These are phyloP conservation scores for Goniozus legneri DNA, from an alignment of 1,140 invertebrate species.

Conservation along the genomic window DNA sequence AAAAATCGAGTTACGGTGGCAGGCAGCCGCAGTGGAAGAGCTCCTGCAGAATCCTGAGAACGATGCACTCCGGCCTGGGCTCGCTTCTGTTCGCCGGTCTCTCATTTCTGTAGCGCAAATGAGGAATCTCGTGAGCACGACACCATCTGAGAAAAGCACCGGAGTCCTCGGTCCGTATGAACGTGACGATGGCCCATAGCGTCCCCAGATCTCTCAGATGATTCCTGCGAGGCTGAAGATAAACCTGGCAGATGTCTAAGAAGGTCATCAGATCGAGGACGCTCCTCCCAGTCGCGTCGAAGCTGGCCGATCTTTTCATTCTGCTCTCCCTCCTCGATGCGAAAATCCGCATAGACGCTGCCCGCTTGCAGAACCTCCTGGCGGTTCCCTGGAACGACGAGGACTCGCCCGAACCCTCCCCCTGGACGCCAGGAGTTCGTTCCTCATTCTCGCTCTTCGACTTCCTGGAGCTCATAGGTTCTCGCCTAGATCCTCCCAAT, in stretches of 20 bases:
- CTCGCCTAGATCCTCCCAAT: too few species aligned
- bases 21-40: slow-evolving; percentile 41
- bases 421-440: too few species aligned
- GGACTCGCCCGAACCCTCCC: too few species aligned
- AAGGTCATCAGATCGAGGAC: slow-evolving; percentile 42
- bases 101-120: slow-evolving; percentile 32
- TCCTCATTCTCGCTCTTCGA: too few species aligned
- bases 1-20: slow-evolving; percentile 16
- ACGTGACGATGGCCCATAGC: slow-evolving; percentile 48
- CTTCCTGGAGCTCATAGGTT: too few species aligned
- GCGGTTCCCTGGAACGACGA: too few species aligned
- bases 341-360: too few species aligned
- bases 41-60: slow-evolving; percentile 33
- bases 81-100: slow-evolving; percentile 9
- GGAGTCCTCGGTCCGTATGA: slow-evolving; percentile 41
- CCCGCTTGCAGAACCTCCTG: too few species aligned
- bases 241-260: slow-evolving; percentile 44
- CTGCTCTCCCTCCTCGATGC: not conserved
- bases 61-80: slow-evolving; percentile 26
- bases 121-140: slow-evolving; percentile 30
- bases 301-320: not conserved
- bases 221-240: slow-evolving; percentile 34
- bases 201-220: slow-evolving; percentile 31
- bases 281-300: slow-evolving; percentile 25
- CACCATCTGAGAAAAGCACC: slow-evolving; percentile 40